phyloP scores from a whole-genome alignment of 37 sponge, comb jelly and placozoan species.

The Cliona cf. orientalis region DNA sequence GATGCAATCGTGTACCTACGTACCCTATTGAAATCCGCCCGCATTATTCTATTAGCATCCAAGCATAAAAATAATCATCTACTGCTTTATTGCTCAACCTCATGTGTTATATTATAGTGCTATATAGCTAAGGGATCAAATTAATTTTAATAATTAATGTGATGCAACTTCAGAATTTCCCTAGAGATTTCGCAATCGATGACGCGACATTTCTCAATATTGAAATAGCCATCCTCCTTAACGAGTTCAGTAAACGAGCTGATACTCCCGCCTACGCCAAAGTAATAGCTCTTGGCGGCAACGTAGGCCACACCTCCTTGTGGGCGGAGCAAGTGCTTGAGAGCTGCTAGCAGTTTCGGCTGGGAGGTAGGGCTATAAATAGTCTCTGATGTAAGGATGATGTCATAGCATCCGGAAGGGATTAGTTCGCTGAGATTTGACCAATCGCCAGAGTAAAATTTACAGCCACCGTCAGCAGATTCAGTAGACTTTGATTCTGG shows the following conservation, averaged over 20 bases:
- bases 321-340: conserved; percentile 47
- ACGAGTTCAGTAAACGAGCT: conserved; percentile 74
- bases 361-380: conserved; percentile 80
- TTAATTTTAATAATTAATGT: no score
- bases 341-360: conserved; percentile 58
- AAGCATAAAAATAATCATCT: no score
- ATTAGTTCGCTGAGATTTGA: conserved; percentile 2
- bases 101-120: no score
- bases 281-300: conserved; percentile 92
- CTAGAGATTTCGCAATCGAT: no score
- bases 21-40: no score
- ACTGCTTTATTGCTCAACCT: no score
- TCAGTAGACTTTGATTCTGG: not conserved
- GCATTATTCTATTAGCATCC: no score
- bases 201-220: no score
- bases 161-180: no score
- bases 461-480: conserved; percentile 1
- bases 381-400: conserved; percentile 95
- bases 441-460: conserved; percentile 87
- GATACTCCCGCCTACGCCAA: conserved; percentile 95
- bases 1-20: no score
- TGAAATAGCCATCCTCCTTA: conserved; percentile 51
- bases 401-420: conserved; percentile 57
- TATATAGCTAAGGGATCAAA: no score
- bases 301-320: conserved; percentile 70